Conservation (phyloP, 2,888 invertebrate genomes). For the Lepidonotus clava region DNA sequence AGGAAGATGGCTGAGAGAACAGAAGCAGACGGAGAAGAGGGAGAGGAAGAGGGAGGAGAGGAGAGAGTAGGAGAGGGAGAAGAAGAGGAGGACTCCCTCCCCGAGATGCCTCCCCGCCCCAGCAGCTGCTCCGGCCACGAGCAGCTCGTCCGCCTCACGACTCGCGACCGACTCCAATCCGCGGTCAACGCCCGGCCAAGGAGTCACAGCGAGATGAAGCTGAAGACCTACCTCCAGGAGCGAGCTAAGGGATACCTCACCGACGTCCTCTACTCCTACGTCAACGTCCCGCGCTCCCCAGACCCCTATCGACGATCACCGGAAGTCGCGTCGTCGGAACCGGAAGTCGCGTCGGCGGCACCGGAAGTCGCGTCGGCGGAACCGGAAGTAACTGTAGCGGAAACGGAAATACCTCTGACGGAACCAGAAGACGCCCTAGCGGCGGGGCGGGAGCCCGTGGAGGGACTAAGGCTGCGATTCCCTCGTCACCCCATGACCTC, state of each 20-base stretch:
- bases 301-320: slow-evolving; percentile 1
- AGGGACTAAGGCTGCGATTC: no score
- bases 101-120: background rate
- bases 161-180: background rate
- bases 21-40: background rate
- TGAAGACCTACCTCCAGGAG: slow-evolving; percentile 44
- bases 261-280: slow-evolving; percentile 41
- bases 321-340: background rate
- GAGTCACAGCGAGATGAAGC: slow-evolving; percentile 45
- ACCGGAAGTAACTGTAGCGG: background rate
- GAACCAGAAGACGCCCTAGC: background rate
- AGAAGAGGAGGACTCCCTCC: background rate
- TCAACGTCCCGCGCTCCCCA: slow-evolving; percentile 24
- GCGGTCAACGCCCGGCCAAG: background rate
- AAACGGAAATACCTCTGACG: background rate
- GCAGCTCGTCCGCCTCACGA: background rate
- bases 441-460: background rate
- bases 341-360: background rate
- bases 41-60: background rate
- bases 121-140: background rate
- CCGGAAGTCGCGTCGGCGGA: background rate
- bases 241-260: slow-evolving; percentile 42
- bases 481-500: no score
- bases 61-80: background rate
- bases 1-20: background rate